These are phyloP conservation scores for Dendroctonus ponderosae DNA, from an alignment of 1,140 invertebrate species.

Conservation along the genomic window DNA sequence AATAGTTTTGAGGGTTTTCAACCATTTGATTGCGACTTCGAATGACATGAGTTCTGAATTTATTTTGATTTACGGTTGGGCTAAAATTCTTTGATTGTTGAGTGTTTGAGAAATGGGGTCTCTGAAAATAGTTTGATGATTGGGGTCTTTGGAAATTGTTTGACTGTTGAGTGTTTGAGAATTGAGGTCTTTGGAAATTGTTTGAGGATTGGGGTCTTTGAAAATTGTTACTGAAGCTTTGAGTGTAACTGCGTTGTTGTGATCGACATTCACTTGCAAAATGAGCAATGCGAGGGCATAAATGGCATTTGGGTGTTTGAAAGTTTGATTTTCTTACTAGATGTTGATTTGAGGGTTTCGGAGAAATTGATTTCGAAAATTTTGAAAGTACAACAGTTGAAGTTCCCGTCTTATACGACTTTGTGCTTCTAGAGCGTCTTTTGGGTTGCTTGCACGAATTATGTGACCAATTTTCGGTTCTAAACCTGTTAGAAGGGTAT, in stretches of 20 bases:
- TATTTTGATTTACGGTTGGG: not conserved
- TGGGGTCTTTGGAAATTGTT: constrained; percentile 2
- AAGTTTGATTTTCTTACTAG: no score
- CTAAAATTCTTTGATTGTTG: not conserved
- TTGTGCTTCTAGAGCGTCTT: constrained; percentile 11
- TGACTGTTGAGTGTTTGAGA: constrained; percentile 16
- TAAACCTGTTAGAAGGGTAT: constrained; percentile 23
- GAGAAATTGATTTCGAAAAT: constrained; percentile 2
- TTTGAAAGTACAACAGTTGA: constrained; percentile 29
- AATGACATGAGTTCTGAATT: not conserved
- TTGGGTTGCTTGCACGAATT: constrained; percentile 21
- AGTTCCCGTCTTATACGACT: constrained; percentile 18
- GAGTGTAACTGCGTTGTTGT: not conserved
- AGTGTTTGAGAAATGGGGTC: not conserved
- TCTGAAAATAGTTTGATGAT: constrained; percentile 1
- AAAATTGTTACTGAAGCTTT: no score
- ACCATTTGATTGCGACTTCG: not conserved
- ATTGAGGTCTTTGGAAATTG: constrained; percentile 1
- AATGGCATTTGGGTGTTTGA: not conserved
- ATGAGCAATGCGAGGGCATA: not conserved
- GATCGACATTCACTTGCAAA: constrained; percentile 8
- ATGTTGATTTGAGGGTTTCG: not conserved
- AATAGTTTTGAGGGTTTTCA: no score
- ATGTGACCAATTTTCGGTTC: constrained; percentile 15
- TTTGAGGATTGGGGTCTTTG: constrained; percentile 8